Evolutionary conservation across 2,888 invertebrate species (phyloP).

Genomic region (Pristionchus maxplancki): DNA sequence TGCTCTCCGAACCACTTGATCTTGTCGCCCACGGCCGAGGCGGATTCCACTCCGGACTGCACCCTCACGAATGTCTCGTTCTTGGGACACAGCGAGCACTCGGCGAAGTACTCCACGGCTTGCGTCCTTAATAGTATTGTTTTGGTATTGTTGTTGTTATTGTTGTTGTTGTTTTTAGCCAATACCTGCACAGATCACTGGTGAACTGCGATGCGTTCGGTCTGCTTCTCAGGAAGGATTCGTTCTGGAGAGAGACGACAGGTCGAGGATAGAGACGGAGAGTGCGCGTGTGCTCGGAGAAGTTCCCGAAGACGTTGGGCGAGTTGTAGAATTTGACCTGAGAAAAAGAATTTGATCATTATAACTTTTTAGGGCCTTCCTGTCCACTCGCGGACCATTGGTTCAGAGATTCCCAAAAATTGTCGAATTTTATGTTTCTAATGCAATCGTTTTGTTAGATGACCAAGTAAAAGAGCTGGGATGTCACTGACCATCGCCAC

Average conservation of each 20-base stretch:
- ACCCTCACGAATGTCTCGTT: constrained; percentile 98
- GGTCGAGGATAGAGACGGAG: constrained; percentile 95
- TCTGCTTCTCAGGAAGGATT: constrained; percentile 89
- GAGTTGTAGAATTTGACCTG: constrained; percentile 97
- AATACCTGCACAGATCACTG: constrained; percentile 87
- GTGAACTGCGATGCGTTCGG: constrained; percentile 91
- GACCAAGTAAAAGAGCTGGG: background rate
- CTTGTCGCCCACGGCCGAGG: constrained; percentile 96
- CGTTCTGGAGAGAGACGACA: constrained; percentile 97
- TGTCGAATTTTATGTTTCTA: too few species aligned
- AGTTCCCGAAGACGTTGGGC: constrained; percentile 95
- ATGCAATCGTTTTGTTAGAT: too few species aligned
- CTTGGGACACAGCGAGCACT: constrained; percentile 96
- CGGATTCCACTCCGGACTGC: constrained; percentile 95
- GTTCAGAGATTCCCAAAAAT: background rate
- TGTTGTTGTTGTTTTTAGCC: background rate
- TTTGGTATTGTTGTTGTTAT: background rate
- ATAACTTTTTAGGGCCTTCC: too few species aligned
- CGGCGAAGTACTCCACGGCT: constrained; percentile 98
- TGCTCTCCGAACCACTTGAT: constrained; percentile 94
- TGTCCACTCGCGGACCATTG: too few species aligned
- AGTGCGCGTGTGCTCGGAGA: constrained; percentile 97
- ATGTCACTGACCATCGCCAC: constrained; percentile 95
- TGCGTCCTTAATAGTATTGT: constrained; percentile 78
- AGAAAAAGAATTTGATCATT: constrained; percentile 63